A percentile compares a stretch with the other conserved stretches of the same genome.
phyloP scores from a whole-genome alignment of 92 coral and sea anemone genomes.

The Heliopora coerulea region DNA sequence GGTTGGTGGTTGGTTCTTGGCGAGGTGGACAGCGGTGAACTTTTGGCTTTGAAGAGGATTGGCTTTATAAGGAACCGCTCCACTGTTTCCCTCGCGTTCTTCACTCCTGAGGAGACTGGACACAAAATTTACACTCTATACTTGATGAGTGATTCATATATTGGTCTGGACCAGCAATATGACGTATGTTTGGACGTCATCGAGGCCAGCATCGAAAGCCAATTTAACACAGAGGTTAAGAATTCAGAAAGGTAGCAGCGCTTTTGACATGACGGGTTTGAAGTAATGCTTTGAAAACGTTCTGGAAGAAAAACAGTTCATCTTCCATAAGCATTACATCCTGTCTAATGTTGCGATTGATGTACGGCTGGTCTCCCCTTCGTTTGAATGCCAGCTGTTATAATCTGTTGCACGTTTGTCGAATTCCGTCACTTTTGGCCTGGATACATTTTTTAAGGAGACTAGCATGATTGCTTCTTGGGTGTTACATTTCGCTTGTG shows the following conservation, averaged over 20 bases:
- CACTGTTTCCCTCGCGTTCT: conserved; percentile 75
- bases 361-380: no score
- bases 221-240: conserved; percentile 78
- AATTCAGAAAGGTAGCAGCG: not conserved
- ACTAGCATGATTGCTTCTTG: no score
- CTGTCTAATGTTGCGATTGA: no score
- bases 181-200: conserved; percentile 82
- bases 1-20: conserved; percentile 97
- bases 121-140: conserved; percentile 84
- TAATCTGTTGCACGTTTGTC: no score
- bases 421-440: no score
- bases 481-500: no score
- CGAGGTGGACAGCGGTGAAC: conserved; percentile 90
- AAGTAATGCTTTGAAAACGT: no score
- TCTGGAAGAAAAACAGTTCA: no score
- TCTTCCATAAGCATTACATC: no score
- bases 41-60: conserved; percentile 86
- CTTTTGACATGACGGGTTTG: no score
- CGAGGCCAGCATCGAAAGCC: conserved; percentile 72
- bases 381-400: no score
- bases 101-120: conserved; percentile 85
- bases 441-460: no score
- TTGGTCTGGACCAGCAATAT: conserved; percentile 95
- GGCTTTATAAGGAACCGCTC: conserved; percentile 67
- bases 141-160: conserved; percentile 85